A percentile compares a stretch with the other conserved stretches of the same genome.
These are phyloP conservation scores for Entomyzon cyanotis DNA, from an alignment of 2,113 vertebrate species.

Conservation along the genomic window DNA sequence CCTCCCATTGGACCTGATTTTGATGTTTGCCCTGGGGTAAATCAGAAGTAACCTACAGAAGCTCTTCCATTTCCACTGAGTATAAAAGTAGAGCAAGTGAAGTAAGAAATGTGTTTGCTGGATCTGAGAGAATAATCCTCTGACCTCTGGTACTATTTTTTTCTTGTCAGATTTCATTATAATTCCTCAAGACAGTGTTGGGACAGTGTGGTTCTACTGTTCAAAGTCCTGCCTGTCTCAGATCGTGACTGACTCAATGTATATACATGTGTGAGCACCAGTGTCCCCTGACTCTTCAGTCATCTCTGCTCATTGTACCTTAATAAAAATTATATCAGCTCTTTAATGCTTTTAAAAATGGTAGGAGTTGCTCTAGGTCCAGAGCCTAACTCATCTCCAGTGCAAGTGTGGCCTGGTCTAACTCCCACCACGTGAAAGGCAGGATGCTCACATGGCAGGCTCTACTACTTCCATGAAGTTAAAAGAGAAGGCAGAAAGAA, in stretches of 20 bases:
- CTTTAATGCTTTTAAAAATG: background rate
- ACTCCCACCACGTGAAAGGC: background rate
- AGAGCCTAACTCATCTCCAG: background rate
- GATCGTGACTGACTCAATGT: background rate
- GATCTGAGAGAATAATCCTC: background rate
- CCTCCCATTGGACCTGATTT: background rate
- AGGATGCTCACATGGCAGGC: accelerated
- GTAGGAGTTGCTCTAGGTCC: background rate
- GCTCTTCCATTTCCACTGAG: background rate
- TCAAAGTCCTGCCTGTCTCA: background rate
- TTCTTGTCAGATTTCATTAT: background rate
- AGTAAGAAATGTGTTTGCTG: background rate
- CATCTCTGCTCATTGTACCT: background rate
- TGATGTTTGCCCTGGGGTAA: background rate
- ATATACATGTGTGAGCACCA: background rate
- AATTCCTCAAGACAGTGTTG: background rate
- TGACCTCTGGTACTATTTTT: background rate
- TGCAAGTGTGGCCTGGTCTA: background rate
- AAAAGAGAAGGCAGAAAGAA: background rate
- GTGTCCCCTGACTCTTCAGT: background rate
- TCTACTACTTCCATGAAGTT: background rate
- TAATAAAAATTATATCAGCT: background rate
- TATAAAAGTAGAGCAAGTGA: background rate
- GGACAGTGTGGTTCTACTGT: background rate
- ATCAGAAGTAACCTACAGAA: background rate